These are phyloP conservation scores for Pterophyllum scalare DNA, from an alignment of 2,113 vertebrate genomes.

Conservation along the genomic window DNA sequence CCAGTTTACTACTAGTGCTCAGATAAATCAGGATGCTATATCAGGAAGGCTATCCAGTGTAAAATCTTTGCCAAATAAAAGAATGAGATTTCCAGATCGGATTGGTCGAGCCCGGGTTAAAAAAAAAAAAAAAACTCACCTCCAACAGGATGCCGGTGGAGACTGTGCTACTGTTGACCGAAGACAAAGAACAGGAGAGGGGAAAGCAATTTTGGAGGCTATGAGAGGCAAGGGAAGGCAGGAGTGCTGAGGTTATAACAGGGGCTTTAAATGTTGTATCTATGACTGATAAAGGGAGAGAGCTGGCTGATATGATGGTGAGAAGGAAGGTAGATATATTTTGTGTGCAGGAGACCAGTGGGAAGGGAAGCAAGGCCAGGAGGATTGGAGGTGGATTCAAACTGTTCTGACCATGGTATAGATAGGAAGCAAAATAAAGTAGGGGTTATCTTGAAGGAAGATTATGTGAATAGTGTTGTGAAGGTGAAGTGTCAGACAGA, in stretches of 20 bases:
- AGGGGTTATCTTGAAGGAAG: neutral
- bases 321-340: neutral
- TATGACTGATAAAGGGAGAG: neutral
- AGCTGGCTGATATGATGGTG: neutral
- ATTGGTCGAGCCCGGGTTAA: neutral
- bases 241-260: fast-evolving
- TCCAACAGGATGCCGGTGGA: neutral
- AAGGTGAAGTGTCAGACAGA: neutral
- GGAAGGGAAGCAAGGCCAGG: neutral
- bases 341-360: neutral
- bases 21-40: neutral
- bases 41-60: neutral
- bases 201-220: neutral
- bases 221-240: neutral
- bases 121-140: too few species aligned
- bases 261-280: neutral
- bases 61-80: too few species aligned
- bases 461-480: neutral
- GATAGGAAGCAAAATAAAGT: neutral
- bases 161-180: neutral
- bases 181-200: neutral
- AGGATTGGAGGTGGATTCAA: neutral
- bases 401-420: neutral
- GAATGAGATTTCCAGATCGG: neutral
- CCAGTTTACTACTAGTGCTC: too few species aligned